Conservation (phyloP, 2,113 vertebrate species). For the Ceuthmochares aereus region DNA sequence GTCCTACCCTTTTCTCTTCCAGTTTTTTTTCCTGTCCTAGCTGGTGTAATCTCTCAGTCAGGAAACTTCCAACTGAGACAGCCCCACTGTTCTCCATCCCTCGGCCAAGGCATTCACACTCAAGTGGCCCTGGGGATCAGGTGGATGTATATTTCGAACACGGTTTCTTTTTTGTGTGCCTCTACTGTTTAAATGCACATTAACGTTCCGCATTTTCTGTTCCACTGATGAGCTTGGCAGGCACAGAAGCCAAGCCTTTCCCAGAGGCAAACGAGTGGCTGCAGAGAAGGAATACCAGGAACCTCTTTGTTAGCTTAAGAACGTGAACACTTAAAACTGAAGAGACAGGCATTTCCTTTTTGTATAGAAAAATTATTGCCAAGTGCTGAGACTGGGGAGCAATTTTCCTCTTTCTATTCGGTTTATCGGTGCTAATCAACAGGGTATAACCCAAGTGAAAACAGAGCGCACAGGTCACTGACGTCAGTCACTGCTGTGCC, state of each 20-base stretch:
- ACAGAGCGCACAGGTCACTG: not conserved
- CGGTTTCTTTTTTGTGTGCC: not conserved
- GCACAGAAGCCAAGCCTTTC: not conserved
- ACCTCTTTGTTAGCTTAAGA: slow-evolving; percentile 13
- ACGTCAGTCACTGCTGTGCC: not conserved
- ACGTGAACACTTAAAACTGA: not conserved
- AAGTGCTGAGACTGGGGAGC: not conserved
- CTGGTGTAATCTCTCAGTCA: not conserved
- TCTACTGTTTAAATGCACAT: not conserved
- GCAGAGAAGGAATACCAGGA: not conserved
- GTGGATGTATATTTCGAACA: not conserved
- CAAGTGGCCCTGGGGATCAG: not conserved
- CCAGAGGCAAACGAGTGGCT: not conserved
- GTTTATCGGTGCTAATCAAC: not conserved
- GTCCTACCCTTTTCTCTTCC: not conserved
- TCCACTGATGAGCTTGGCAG: slow-evolving; percentile 27
- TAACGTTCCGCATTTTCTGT: not conserved
- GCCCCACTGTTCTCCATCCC: not conserved
- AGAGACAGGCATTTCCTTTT: slow-evolving; percentile 11
- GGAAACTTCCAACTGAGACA: not conserved
- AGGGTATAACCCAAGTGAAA: not conserved
- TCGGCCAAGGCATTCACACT: fast-evolving
- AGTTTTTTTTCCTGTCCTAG: not conserved
- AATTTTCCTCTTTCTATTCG: not conserved
- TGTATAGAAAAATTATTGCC: not conserved